phyloP scores from a whole-genome alignment of 2,888 invertebrate species.

The Drosophila putrida region DNA sequence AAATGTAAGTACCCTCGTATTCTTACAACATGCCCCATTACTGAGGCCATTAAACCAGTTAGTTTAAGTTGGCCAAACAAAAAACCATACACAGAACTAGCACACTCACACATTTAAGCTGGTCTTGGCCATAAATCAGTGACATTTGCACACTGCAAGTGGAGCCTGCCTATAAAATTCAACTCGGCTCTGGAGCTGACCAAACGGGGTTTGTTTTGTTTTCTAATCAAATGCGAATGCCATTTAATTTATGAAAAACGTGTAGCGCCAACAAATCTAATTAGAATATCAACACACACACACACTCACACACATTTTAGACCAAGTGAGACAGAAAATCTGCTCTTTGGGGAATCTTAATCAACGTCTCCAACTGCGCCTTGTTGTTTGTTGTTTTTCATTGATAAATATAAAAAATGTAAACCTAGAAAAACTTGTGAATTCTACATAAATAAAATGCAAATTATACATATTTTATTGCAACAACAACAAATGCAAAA shows the following conservation, averaged over 20 bases:
- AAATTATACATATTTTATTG: slow-evolving; percentile 32
- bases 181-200: slow-evolving; percentile 22
- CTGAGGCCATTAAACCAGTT: slow-evolving; percentile 72
- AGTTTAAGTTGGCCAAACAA: slow-evolving; percentile 72
- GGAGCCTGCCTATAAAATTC: slow-evolving; percentile 30
- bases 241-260: slow-evolving; percentile 70
- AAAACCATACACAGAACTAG: slow-evolving; percentile 42
- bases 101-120: slow-evolving; percentile 21
- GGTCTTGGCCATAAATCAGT: slow-evolving; percentile 73
- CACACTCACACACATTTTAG: slow-evolving; percentile 1
- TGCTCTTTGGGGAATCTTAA: slow-evolving; percentile 29
- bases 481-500: slow-evolving; percentile 22
- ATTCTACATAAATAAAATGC: slow-evolving; percentile 52
- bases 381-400: slow-evolving; percentile 36
- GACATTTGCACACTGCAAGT: slow-evolving; percentile 75
- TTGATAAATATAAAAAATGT: slow-evolving; percentile 56
- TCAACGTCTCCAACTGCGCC: slow-evolving; percentile 32
- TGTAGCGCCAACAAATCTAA: slow-evolving; percentile 57
- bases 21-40: slow-evolving; percentile 35
- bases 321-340: slow-evolving; percentile 2
- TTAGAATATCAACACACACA: slow-evolving; percentile 56
- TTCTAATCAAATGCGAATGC: slow-evolving; percentile 56
- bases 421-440: slow-evolving; percentile 8
- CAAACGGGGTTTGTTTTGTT: slow-evolving; percentile 12
- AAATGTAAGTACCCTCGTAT: slow-evolving; percentile 59